Evolutionary conservation across 2,113 vertebrate species (phyloP).

Genomic region (Edolisoma coerulescens): DNA sequence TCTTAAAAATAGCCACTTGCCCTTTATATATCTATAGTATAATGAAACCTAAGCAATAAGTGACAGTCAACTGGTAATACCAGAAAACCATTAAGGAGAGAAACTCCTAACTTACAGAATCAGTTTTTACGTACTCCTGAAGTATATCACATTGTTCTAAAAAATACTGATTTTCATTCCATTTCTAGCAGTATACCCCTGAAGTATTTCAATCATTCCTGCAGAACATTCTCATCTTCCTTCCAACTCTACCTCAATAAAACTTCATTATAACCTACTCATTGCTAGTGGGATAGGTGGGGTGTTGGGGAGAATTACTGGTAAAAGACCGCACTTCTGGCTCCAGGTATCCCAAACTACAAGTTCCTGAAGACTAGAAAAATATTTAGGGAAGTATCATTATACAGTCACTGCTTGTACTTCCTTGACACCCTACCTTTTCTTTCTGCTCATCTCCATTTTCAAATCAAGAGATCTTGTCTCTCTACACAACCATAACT

Average conservation of each 20-base stretch:
- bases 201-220: neutral
- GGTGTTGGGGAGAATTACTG: neutral
- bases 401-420: rapidly evolving
- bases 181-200: neutral
- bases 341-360: neutral
- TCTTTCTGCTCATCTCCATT: neutral
- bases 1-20: neutral
- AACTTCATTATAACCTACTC: neutral
- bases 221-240: neutral
- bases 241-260: neutral
- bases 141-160: neutral
- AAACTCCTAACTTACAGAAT: neutral
- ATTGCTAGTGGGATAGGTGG: neutral
- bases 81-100: neutral
- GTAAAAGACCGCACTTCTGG: neutral
- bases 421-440: neutral
- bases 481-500: neutral
- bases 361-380: neutral
- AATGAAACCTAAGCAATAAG: neutral
- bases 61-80: neutral
- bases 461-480: neutral
- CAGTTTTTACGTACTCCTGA: neutral
- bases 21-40: neutral
- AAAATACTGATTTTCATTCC: neutral
- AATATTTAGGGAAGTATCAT: neutral